phyloP scores from a whole-genome alignment of 2,888 invertebrate genomes.

The Alcis repandata region DNA sequence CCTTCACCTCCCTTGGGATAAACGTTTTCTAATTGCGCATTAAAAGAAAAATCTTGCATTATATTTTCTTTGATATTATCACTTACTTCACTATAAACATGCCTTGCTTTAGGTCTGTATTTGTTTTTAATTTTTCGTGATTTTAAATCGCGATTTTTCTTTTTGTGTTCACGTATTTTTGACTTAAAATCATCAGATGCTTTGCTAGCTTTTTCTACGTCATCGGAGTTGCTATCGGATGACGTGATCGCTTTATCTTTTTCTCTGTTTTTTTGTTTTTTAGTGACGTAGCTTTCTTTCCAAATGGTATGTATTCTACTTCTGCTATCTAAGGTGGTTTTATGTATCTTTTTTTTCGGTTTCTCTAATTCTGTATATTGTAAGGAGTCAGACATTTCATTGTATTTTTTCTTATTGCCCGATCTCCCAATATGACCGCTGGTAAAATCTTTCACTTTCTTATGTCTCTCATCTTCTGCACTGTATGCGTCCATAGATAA shows the following conservation, averaged over 20 bases:
- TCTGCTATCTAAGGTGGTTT: constrained; percentile 20
- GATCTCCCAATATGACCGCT: constrained; percentile 1
- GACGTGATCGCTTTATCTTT: background rate
- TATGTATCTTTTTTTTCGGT: constrained; percentile 23
- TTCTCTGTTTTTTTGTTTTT: constrained; percentile 3
- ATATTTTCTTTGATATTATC: background rate
- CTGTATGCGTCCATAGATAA: background rate
- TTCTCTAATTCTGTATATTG: constrained; percentile 28
- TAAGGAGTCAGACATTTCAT: background rate
- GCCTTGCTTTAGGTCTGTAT: background rate
- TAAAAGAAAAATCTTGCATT: background rate
- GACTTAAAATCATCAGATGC: background rate
- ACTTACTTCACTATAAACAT: background rate
- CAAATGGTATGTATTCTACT: constrained; percentile 18
- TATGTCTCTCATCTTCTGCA: background rate
- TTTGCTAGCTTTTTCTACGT: background rate
- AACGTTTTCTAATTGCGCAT: background rate
- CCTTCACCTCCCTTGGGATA: background rate
- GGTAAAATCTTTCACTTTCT: background rate
- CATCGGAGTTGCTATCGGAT: background rate
- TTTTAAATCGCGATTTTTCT: background rate
- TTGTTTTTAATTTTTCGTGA: background rate
- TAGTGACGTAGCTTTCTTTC: constrained; percentile 25
- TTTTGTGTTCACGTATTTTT: background rate
- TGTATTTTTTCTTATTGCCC: constrained; percentile 7